Percentiles rank a stretch among this genome's conserved stretches.
Evolutionary conservation across 2,888 invertebrate genomes (phyloP).

Genomic region (Lasius platythorax): DNA sequence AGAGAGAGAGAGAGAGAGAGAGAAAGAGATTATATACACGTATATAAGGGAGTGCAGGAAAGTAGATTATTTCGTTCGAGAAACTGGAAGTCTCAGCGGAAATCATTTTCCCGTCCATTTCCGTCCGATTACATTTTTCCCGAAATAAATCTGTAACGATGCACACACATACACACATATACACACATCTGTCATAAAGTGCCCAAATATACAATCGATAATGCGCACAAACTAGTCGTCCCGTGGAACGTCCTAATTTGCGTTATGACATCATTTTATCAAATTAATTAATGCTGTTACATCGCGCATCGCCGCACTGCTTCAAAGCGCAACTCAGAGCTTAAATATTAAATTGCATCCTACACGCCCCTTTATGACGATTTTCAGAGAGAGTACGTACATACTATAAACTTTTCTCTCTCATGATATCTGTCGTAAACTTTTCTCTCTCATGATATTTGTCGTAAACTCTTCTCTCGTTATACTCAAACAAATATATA

Average conservation of each 20-base stretch:
- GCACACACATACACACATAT: no score
- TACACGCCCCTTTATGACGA: neutral
- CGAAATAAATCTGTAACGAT: slow-evolving; percentile 2
- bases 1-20: neutral
- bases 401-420: neutral
- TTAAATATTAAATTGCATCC: slow-evolving; percentile 35
- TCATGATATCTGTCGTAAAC: neutral
- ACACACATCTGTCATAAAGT: neutral
- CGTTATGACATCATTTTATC: slow-evolving; percentile 48
- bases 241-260: slow-evolving; percentile 36
- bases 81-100: neutral
- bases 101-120: neutral
- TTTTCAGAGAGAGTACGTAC: neutral
- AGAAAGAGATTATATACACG: neutral
- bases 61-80: neutral
- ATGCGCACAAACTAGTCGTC: slow-evolving; percentile 9
- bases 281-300: slow-evolving; percentile 46
- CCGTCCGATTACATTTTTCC: neutral
- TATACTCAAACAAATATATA: neutral
- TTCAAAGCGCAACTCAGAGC: slow-evolving; percentile 39
- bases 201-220: slow-evolving; percentile 28
- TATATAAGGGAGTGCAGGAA: neutral
- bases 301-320: slow-evolving; percentile 31
- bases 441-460: neutral
- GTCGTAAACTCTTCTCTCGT: neutral